Evolutionary conservation across 2,888 invertebrate genomes (phyloP).

Genomic region (Spialia ferax): DNA sequence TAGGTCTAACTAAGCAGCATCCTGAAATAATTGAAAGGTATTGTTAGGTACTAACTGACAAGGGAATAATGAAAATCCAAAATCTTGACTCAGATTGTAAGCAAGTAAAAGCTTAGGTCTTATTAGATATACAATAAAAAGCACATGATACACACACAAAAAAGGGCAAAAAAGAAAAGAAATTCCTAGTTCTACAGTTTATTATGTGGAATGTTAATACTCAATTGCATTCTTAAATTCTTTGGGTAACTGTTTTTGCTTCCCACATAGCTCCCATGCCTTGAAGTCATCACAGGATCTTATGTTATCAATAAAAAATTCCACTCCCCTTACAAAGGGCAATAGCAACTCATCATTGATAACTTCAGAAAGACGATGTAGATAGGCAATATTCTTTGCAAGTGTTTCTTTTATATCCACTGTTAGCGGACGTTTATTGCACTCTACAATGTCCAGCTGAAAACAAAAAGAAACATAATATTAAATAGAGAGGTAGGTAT

Average conservation of each 20-base stretch:
- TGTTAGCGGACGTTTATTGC: conserved; percentile 75
- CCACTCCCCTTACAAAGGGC: conserved; percentile 77
- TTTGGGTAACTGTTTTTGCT: conserved; percentile 75
- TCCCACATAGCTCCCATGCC: conserved; percentile 80
- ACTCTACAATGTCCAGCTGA: conserved; percentile 78
- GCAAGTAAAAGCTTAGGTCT: too few relatives aligned
- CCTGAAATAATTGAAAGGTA: too few relatives aligned
- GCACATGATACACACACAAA: conserved; percentile 13
- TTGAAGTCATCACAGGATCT: conserved; percentile 78
- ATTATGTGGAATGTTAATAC: conserved; percentile 73
- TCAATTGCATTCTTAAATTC: conserved; percentile 80
- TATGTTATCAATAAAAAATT: conserved; percentile 75
- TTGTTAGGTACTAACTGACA: not conserved
- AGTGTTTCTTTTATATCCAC: conserved; percentile 72
- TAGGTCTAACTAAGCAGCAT: too few relatives aligned
- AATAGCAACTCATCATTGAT: conserved; percentile 78
- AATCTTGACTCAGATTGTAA: too few relatives aligned
- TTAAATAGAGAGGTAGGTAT: not conserved
- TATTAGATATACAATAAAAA: not conserved
- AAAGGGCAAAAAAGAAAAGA: conserved; percentile 46
- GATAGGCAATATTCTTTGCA: conserved; percentile 75
- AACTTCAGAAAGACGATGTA: conserved; percentile 77
- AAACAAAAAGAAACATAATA: conserved; percentile 47
- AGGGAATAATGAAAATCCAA: not conserved
- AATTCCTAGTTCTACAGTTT: conserved; percentile 56